These are phyloP conservation scores for Terebella lapidaria DNA, from an alignment of 2,888 invertebrate species.

Conservation along the genomic window DNA sequence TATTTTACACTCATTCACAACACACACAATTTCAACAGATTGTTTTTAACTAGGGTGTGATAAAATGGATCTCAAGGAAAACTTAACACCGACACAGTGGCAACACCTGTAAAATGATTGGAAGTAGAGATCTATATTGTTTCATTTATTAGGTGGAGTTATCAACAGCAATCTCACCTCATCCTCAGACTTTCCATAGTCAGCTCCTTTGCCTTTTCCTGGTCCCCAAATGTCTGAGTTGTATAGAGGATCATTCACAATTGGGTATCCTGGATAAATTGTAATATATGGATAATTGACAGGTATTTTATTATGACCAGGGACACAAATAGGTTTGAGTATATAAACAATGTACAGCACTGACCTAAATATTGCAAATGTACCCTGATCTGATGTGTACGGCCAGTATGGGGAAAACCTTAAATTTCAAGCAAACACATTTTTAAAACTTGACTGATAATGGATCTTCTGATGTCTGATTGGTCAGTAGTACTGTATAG, in stretches of 20 bases:
- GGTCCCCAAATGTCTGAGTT: constrained; percentile 95
- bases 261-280: constrained; percentile 74
- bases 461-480: no score
- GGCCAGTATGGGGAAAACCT: constrained; percentile 77
- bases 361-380: constrained; percentile 94
- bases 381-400: constrained; percentile 98
- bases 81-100: no score
- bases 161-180: constrained; percentile 54
- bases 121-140: background rate
- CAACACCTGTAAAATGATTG: no score
- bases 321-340: no score
- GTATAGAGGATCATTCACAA: constrained; percentile 94
- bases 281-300: constrained; percentile 6
- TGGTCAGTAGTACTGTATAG: no score
- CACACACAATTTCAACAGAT: no score
- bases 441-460: background rate
- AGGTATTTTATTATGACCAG: no score
- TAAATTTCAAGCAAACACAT: constrained; percentile 2
- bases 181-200: constrained; percentile 81
- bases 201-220: constrained; percentile 80
- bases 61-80: no score
- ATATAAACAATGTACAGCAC: no score
- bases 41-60: no score
- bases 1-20: no score
- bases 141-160: background rate